These are phyloP conservation scores for Phortica magna DNA, from an alignment of 2,888 invertebrate genomes.

Conservation along the genomic window DNA sequence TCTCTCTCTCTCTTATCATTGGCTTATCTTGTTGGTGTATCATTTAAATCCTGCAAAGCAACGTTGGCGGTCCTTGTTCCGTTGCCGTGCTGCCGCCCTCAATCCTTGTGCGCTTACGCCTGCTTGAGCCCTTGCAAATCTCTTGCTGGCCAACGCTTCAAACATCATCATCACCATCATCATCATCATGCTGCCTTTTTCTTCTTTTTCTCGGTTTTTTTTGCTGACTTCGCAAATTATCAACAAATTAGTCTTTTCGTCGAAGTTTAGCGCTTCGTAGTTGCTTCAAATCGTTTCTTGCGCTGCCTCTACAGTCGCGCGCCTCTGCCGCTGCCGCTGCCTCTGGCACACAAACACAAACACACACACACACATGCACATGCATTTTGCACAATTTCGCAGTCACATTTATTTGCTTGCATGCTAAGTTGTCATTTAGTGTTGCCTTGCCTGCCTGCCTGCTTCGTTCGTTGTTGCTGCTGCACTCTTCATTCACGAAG, in stretches of 20 bases:
- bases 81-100: not conserved
- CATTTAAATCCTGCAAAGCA: conserved; percentile 46
- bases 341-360: not conserved
- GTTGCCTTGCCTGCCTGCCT: not conserved
- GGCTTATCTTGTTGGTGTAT: conserved; percentile 41
- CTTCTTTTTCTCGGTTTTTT: not conserved
- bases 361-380: too few relatives aligned
- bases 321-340: not conserved
- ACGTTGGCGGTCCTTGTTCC: conserved; percentile 63
- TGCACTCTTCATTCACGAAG: too few relatives aligned
- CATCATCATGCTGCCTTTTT: not conserved
- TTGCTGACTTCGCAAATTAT: conserved; percentile 68
- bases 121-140: not conserved
- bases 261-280: conserved; percentile 57
- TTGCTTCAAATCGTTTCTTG: not conserved
- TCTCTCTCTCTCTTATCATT: conserved; percentile 42
- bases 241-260: conserved; percentile 74
- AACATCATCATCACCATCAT: conserved; percentile 25
- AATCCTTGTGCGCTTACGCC: not conserved
- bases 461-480: too few relatives aligned
- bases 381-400: conserved; percentile 46
- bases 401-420: conserved; percentile 61
- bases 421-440: conserved; percentile 72
- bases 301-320: not conserved
- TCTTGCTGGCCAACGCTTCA: conserved; percentile 3